A percentile compares a stretch with the other conserved stretches of the same genome.
Evolutionary conservation across 2,797 vertebrate species (phyloP).

Genomic region (Bovichtus diacanthus): DNA sequence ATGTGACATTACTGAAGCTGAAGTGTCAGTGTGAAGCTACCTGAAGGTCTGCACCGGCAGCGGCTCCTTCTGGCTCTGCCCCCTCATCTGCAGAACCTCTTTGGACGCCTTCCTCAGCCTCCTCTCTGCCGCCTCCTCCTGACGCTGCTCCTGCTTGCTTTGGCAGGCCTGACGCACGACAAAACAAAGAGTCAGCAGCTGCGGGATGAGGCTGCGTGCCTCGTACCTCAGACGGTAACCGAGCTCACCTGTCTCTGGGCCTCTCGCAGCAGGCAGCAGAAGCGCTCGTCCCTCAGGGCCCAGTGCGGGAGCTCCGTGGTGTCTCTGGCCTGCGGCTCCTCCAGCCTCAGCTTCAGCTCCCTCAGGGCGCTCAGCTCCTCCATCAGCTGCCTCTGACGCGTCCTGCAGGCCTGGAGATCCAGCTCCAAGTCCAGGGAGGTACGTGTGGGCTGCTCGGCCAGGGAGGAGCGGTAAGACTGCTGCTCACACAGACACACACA

Average conservation of each 20-base stretch:
- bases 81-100: constrained; percentile 95
- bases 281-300: constrained; percentile 94
- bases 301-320: constrained; percentile 91
- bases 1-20: too few relatives aligned
- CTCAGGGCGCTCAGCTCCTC: constrained; percentile 93
- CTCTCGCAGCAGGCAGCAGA: constrained; percentile 92
- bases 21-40: constrained; percentile 42
- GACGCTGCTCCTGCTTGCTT: constrained; percentile 94
- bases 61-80: constrained; percentile 95
- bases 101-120: constrained; percentile 97
- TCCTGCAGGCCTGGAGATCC: constrained; percentile 99
- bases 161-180: constrained; percentile 88
- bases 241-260: constrained; percentile 97
- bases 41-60: constrained; percentile 97
- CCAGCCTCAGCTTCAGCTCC: constrained; percentile 93
- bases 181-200: neutral
- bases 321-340: constrained; percentile 90
- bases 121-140: constrained; percentile 95
- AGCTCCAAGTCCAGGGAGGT: constrained; percentile 99
- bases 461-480: constrained; percentile 93
- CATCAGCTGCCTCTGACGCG: constrained; percentile 94
- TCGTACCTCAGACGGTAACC: too few relatives aligned
- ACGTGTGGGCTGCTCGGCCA: constrained; percentile 94
- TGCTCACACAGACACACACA: constrained; percentile 40
- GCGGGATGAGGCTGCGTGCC: neutral